Base-by-base conservation (phyloP, 2,888 invertebrate genomes). In the Augochlorella aurata region DNA sequence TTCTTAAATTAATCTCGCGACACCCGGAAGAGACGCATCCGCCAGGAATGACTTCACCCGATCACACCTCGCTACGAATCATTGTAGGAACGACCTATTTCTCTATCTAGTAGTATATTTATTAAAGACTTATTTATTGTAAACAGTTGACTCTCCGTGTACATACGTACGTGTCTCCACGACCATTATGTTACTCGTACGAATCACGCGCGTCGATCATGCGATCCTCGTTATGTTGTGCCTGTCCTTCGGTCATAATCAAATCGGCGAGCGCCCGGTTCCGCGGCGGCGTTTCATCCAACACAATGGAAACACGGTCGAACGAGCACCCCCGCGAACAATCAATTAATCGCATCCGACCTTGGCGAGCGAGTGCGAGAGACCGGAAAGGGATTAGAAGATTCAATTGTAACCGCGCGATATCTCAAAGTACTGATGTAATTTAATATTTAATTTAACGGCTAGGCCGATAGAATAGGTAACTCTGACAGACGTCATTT, bases 51-150 rank as follows among this genome's bases (percentile, higher is more conserved):
- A 29, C n/a, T 65, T 65, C 44, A 44, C 44, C 18, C 38, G 7
- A 18, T 65, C 44, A 77, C 74, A 87, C 81, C 83, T 85, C 87
- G 85, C 87, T 83, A 84, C 86, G 83, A 83, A 81, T 83, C 85
- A 80, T 86, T 79, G 77, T 83, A 87, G 83, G 80, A 85, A 77
- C 74, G 70, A 88, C 75, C 83, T 85, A 86, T 88, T 90, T 38
- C 38, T 38, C 38, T 87, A 88, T 89, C 84, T 90, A 90, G 90
- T 90, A 88, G 88, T 84, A 85, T 91, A 91, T 91, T 91, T 91
- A 91, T 91, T 91, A 89, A 91, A 90, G 87, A 90, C 87, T 90
- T 90, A 90, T 90, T 90, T 91, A 91, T 90, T 90, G 87, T 88
- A 87, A 86, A 87, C 84, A 86, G 82, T 78, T 85, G 80, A 88